Percentiles rank a stretch among this genome's conserved stretches.
phyloP scores from a whole-genome alignment of 2,888 invertebrate species.

The Diachrysia chrysitis region DNA sequence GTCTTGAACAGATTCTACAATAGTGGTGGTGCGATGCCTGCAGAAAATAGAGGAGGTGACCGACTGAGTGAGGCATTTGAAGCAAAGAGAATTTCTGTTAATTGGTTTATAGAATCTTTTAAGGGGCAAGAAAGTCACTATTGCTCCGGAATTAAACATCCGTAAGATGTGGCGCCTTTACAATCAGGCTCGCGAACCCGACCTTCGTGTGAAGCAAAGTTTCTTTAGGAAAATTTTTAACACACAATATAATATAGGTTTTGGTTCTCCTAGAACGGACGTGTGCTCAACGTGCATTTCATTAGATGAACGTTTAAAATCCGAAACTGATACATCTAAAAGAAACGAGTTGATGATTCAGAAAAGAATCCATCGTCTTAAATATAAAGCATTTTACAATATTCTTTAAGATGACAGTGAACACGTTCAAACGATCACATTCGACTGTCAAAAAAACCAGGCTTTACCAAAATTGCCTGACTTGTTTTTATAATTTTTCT shows the following conservation, averaged over 20 bases:
- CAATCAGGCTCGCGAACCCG: slow-evolving; percentile 14
- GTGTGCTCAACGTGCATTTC: slow-evolving; percentile 46
- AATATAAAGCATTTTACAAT: slow-evolving; percentile 47
- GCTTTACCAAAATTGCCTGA: slow-evolving; percentile 48
- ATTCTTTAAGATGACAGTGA: slow-evolving; percentile 39
- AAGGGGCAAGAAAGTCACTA: slow-evolving; percentile 19
- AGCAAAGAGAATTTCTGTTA: slow-evolving; percentile 15
- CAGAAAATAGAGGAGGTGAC: slow-evolving; percentile 19
- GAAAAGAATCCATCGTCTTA: slow-evolving; percentile 30
- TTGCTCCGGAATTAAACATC: slow-evolving; percentile 38
- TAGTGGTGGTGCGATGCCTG: slow-evolving; percentile 23
- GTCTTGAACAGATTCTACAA: slow-evolving; percentile 27
- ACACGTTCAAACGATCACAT: slow-evolving; percentile 36
- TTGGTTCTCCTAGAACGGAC: slow-evolving; percentile 39
- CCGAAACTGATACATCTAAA: slow-evolving; percentile 31
- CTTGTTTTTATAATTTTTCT: slow-evolving; percentile 64
- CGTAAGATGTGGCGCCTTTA: slow-evolving; percentile 46
- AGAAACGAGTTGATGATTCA: slow-evolving; percentile 29
- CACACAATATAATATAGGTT: slow-evolving; percentile 44
- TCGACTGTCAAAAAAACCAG: slow-evolving; percentile 56
- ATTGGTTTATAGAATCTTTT: slow-evolving; percentile 18
- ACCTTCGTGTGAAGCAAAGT: slow-evolving; percentile 35
- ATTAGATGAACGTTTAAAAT: slow-evolving; percentile 41
- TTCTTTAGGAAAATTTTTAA: slow-evolving; percentile 39
- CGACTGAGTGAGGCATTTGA: slow-evolving; percentile 11